Percentiles rank a stretch among this genome's conserved stretches.
These are phyloP conservation scores for Xyrauchen texanus DNA, from an alignment of 2,113 vertebrate genomes.

Conservation along the genomic window DNA sequence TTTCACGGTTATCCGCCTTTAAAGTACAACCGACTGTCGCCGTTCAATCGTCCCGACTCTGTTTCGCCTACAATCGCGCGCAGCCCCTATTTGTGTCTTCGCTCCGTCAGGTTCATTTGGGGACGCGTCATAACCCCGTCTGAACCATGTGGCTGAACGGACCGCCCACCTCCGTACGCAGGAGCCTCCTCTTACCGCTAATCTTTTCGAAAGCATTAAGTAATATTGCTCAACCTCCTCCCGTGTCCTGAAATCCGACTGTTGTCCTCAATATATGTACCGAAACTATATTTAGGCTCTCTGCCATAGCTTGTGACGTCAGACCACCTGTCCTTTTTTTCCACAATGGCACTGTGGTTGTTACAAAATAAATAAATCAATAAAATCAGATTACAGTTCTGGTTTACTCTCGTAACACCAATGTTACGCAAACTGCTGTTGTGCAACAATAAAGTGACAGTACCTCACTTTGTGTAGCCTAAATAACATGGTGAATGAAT, in stretches of 20 bases:
- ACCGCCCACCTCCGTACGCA: conserved; percentile 46
- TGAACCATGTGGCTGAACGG: conserved; percentile 64
- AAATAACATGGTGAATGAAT: not conserved
- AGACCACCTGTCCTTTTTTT: too few species aligned
- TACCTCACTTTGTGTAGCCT: too few species aligned
- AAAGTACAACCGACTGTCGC: not conserved
- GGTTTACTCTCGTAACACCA: too few species aligned
- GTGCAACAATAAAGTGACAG: not conserved
- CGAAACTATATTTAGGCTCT: conserved; percentile 34
- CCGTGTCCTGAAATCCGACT: conserved; percentile 20
- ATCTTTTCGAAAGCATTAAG: conserved; percentile 58
- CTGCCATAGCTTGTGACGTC: not conserved
- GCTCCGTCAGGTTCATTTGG: conserved; percentile 67
- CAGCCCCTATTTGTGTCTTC: conserved; percentile 74
- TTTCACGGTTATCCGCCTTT: not conserved
- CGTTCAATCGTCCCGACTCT: conserved; percentile 50
- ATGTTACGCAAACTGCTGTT: too few species aligned
- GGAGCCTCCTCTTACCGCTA: conserved; percentile 35
- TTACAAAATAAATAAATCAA: not conserved
- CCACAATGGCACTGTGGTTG: too few species aligned
- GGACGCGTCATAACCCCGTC: conserved; percentile 71
- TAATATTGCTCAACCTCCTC: conserved; percentile 56
- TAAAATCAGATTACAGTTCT: not conserved
- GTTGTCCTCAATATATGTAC: conserved; percentile 20
- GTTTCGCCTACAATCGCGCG: conserved; percentile 65